Conservation (phyloP, 1,140 invertebrate species). For the Tetramorium alpestre region DNA sequence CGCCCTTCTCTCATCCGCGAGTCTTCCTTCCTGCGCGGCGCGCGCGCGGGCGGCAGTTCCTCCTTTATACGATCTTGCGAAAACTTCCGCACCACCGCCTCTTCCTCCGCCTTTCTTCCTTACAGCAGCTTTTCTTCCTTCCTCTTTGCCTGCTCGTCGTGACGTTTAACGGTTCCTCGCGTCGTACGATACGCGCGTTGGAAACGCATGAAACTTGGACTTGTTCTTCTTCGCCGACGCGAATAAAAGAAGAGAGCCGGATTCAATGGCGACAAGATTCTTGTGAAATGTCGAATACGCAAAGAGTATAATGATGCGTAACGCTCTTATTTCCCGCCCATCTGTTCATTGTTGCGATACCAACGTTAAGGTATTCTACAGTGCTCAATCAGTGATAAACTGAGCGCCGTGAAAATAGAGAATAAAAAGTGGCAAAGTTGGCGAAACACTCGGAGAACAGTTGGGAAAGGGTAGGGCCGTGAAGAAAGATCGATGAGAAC, state of each 20-base stretch:
- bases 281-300: neutral
- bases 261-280: neutral
- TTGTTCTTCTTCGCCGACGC: neutral
- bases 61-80: constrained; percentile 70
- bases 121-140: constrained; percentile 61
- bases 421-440: neutral
- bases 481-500: constrained; percentile 39
- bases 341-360: neutral
- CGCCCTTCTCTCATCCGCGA: constrained; percentile 13
- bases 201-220: constrained; percentile 19
- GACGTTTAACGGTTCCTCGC: constrained; percentile 56
- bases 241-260: neutral
- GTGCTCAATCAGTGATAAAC: constrained; percentile 22
- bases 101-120: constrained; percentile 20
- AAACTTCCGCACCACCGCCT: constrained; percentile 65
- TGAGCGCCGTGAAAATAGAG: neutral
- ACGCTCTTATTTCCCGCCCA: neutral
- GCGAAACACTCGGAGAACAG: neutral
- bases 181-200: constrained; percentile 4
- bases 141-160: constrained; percentile 42
- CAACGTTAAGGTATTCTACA: neutral
- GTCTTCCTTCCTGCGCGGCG: constrained; percentile 48
- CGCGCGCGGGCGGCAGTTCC: constrained; percentile 26
- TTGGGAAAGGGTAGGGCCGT: constrained; percentile 7
- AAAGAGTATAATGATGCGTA: constrained; percentile 1